phyloP scores from a whole-genome alignment of 2,888 invertebrate species.

The Netelia virgata region DNA sequence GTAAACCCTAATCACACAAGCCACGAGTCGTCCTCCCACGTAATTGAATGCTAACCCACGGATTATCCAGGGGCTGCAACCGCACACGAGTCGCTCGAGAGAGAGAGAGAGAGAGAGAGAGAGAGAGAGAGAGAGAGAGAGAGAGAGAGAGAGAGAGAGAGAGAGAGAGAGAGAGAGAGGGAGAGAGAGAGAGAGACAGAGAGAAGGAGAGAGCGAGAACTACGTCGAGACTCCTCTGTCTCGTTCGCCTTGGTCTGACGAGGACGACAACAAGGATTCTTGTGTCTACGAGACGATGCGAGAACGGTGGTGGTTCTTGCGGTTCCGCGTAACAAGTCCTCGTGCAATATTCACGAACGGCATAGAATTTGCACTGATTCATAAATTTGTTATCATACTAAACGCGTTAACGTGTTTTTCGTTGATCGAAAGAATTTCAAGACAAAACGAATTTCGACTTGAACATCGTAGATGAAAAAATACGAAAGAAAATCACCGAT shows the following conservation, averaged over 20 bases:
- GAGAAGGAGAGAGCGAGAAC: no score
- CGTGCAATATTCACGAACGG: not conserved
- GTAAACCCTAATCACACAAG: constrained; percentile 66
- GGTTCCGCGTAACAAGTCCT: not conserved
- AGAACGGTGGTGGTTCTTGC: not conserved
- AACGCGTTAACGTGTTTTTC: not conserved
- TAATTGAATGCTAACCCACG: constrained; percentile 70
- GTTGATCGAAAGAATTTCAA: no score
- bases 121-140: not conserved
- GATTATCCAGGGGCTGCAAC: constrained; percentile 61
- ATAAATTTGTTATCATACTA: not conserved
- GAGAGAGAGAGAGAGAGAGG: no score
- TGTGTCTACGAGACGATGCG: constrained; percentile 6
- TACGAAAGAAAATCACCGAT: no score
- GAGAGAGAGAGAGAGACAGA: not conserved
- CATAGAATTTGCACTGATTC: not conserved
- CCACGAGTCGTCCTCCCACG: constrained; percentile 63
- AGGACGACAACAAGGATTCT: constrained; percentile 8
- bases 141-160: constrained; percentile 17
- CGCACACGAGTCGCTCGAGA: constrained; percentile 45
- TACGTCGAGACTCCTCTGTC: not conserved
- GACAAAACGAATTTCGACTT: no score
- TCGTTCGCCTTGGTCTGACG: not conserved
- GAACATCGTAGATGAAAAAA: not conserved
- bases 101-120: not conserved